Percentiles rank a stretch among this genome's conserved stretches.
These are phyloP conservation scores for Ephialtes manifestator DNA, from an alignment of 2,888 invertebrate genomes.

Conservation along the genomic window DNA sequence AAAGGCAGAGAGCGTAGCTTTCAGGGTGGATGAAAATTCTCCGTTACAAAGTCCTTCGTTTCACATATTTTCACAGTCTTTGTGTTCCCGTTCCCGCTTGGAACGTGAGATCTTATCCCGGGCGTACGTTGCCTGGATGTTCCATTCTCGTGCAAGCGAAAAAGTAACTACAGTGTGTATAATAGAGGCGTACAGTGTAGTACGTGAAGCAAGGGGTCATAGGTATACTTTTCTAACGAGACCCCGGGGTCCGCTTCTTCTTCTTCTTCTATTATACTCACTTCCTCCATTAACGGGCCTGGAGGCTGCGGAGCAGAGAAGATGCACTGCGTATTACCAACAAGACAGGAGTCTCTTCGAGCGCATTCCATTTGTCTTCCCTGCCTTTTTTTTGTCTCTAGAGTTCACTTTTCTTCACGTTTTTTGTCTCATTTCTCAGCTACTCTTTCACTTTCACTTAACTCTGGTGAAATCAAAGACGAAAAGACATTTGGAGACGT, in stretches of 20 bases:
- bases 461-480: slow-evolving; percentile 42
- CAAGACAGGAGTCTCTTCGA: slow-evolving; percentile 45
- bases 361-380: slow-evolving; percentile 44
- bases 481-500: slow-evolving; percentile 35
- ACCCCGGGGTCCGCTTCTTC: slow-evolving; percentile 35
- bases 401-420: slow-evolving; percentile 27
- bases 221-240: slow-evolving; percentile 54
- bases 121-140: slow-evolving; percentile 25
- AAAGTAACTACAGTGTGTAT: slow-evolving; percentile 29
- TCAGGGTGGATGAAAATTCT: slow-evolving; percentile 49
- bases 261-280: slow-evolving; percentile 42
- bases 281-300: slow-evolving; percentile 53
- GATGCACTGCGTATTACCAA: slow-evolving; percentile 31
- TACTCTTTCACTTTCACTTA: slow-evolving; percentile 36
- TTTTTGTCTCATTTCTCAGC: slow-evolving; percentile 23
- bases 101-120: slow-evolving; percentile 51
- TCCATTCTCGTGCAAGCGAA: slow-evolving; percentile 22
- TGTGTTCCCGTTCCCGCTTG: slow-evolving; percentile 16
- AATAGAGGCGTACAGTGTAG: slow-evolving; percentile 21
- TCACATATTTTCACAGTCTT: slow-evolving; percentile 33
- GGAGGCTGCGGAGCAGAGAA: slow-evolving; percentile 26
- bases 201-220: slow-evolving; percentile 36
- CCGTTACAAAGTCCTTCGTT: slow-evolving; percentile 29
- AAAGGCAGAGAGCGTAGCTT: neutral
- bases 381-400: neutral